Evolutionary conservation across 1,140 invertebrate species (phyloP), one percentile per base, ranked within the genome.

Genomic region (Oncopeltus fasciatus): DNA sequence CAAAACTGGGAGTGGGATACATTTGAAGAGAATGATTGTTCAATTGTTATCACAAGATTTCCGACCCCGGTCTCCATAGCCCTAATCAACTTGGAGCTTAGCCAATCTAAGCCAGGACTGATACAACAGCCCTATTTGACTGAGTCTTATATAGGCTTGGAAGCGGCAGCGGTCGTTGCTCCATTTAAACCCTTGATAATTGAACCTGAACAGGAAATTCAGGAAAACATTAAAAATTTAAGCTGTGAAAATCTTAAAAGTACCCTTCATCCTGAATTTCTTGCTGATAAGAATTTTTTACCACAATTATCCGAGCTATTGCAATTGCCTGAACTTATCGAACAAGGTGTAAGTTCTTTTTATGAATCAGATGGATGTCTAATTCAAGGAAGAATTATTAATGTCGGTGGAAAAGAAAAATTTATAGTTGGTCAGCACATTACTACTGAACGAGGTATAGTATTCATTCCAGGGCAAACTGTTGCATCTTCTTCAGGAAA

Each of bases 391-490:
- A 71, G 85, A 1, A 80, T 80, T 47, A 69, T 87, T 27, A 80
- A 83, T 66, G 79, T 86, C 62, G 77, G 81, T 33, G 80, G 83
- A 62, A 83, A 81, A 0, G 75, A 80, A 5, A 83, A 81, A 69
- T 86, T 86, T 68, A 76, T 86, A 16, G 81, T 83, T 2, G 84
- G 83, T 27, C 82, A 83, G 72, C 59, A 59, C n/a, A 38, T 66
- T 14, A 43, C 46, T 14, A 64, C 47, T 26, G 49, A 14, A 27
- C 49, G 64, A 33, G 67, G 67, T 14, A 73, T 75, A 16, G 72
- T 79, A 60, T 90, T 88, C 71, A 79, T 85, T 56, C 84, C 87
- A 27, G 85, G 85, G 59, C 83, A 85, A 75, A 81, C 82, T 57
- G 72, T 87, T n/a, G 77, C 81, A 38, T 86, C 84, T 0, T 80